These are phyloP conservation scores for Dolichoris vasculosae DNA, from an alignment of 1,140 invertebrate genomes.

Conservation along the genomic window DNA sequence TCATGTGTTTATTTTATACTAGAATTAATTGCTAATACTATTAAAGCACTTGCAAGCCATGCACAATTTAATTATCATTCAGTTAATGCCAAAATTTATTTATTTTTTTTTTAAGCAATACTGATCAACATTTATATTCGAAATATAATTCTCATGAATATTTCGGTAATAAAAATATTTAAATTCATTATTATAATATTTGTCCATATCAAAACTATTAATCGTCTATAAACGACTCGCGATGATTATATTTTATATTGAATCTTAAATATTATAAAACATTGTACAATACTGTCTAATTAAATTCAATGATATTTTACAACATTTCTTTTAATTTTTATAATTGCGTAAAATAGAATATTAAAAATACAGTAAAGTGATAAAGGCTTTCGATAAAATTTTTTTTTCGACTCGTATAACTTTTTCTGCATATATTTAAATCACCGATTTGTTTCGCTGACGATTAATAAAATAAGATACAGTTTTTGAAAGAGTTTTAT, in stretches of 20 bases:
- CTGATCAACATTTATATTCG: constrained; percentile 34
- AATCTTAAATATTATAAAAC: no score
- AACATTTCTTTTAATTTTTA: not conserved
- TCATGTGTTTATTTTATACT: constrained; percentile 37
- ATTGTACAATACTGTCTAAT: not conserved
- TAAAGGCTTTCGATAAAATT: no score
- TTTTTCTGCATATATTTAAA: no score
- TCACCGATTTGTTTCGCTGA: no score
- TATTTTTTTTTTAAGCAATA: constrained; percentile 38
- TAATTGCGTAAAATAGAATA: not conserved
- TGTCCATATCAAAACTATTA: constrained; percentile 8
- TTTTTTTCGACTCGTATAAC: no score
- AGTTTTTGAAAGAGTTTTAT: no score
- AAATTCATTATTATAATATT: no score
- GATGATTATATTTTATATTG: not conserved
- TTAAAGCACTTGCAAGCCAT: constrained; percentile 70
- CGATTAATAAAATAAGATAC: no score
- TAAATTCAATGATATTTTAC: no score
- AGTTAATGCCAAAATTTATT: constrained; percentile 46
- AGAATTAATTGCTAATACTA: constrained; percentile 63
- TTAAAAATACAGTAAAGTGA: no score
- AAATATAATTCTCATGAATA: constrained; percentile 33
- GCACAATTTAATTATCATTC: constrained; percentile 63
- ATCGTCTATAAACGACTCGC: not conserved
- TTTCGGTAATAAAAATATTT: not conserved